phyloP scores from a whole-genome alignment of 1,140 invertebrate genomes.

The Rhyzopertha dominica region DNA sequence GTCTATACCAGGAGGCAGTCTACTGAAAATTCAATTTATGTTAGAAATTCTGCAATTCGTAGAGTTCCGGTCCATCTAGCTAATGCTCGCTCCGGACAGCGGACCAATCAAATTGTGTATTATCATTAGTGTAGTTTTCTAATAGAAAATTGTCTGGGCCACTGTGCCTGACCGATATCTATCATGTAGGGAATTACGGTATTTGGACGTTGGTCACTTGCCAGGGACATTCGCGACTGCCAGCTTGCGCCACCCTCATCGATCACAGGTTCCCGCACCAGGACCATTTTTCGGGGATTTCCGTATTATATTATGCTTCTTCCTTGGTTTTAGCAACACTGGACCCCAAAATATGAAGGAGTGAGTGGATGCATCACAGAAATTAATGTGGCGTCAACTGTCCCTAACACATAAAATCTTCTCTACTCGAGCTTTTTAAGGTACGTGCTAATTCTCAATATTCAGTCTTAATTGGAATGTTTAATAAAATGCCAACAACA shows the following conservation, averaged over 20 bases:
- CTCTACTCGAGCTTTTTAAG: too few relatives aligned
- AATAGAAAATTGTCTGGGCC: conserved; percentile 11
- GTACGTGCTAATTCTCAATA: too few relatives aligned
- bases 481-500: too few relatives aligned
- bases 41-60: conserved; percentile 37
- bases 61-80: conserved; percentile 32
- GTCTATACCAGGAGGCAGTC: conserved; percentile 27
- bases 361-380: too few relatives aligned
- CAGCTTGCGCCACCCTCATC: conserved; percentile 31
- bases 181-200: conserved; percentile 33
- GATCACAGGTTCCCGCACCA: conserved; percentile 24
- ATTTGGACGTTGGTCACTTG: conserved; percentile 37
- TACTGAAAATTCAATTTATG: conserved; percentile 40
- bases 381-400: too few relatives aligned
- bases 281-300: conserved; percentile 3
- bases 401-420: too few relatives aligned
- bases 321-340: too few relatives aligned
- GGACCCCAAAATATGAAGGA: too few relatives aligned
- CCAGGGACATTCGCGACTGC: conserved; percentile 28
- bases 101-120: neutral
- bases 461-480: too few relatives aligned
- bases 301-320: too few relatives aligned
- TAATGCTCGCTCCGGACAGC: conserved; percentile 23
- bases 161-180: conserved; percentile 21
- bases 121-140: too few relatives aligned